Percentiles rank a stretch among this genome's conserved stretches.
Evolutionary conservation across 1,140 invertebrate genomes (phyloP).

Genomic region (Littorina saxatilis): DNA sequence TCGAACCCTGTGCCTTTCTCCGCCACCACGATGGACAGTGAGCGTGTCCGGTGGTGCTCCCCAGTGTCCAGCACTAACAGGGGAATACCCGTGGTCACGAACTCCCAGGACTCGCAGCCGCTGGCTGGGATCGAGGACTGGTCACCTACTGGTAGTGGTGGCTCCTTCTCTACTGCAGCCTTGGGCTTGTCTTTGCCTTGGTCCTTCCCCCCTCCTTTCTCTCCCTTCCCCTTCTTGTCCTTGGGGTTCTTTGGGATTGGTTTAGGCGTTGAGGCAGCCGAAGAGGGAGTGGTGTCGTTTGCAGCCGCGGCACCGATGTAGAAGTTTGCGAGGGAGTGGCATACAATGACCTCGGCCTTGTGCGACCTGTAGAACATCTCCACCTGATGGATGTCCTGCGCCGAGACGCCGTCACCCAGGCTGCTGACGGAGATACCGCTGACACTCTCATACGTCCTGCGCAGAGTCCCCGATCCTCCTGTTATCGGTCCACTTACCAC

Average conservation of each 20-base stretch:
- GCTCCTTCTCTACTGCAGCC: too few relatives aligned
- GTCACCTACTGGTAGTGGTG: neutral
- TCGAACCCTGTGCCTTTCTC: slow-evolving; percentile 90
- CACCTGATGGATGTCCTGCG: slow-evolving; percentile 85
- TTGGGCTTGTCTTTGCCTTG: too few relatives aligned
- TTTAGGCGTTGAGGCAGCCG: neutral
- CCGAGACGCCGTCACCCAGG: slow-evolving; percentile 77
- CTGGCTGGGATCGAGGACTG: neutral
- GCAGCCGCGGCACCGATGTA: slow-evolving; percentile 76
- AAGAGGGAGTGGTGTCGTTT: slow-evolving; percentile 18
- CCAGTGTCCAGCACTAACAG: slow-evolving; percentile 86
- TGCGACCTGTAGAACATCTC: slow-evolving; percentile 88
- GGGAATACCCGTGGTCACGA: slow-evolving; percentile 88
- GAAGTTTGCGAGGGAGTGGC: slow-evolving; percentile 87
- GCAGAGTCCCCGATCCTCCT: too few relatives aligned
- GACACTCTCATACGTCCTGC: neutral
- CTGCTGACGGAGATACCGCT: slow-evolving; percentile 32
- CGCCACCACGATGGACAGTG: slow-evolving; percentile 86
- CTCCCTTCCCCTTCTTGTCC: too few relatives aligned
- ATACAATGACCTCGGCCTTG: slow-evolving; percentile 88
- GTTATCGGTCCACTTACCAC: too few relatives aligned
- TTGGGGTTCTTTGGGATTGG: too few relatives aligned
- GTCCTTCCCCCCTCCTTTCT: too few relatives aligned
- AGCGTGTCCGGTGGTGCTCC: slow-evolving; percentile 82
- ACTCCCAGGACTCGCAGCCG: slow-evolving; percentile 80